A percentile compares a stretch with the other conserved stretches of the same genome.
Evolutionary conservation across 1,140 invertebrate species (phyloP).

Genomic region (Mesaphorura yosii): DNA sequence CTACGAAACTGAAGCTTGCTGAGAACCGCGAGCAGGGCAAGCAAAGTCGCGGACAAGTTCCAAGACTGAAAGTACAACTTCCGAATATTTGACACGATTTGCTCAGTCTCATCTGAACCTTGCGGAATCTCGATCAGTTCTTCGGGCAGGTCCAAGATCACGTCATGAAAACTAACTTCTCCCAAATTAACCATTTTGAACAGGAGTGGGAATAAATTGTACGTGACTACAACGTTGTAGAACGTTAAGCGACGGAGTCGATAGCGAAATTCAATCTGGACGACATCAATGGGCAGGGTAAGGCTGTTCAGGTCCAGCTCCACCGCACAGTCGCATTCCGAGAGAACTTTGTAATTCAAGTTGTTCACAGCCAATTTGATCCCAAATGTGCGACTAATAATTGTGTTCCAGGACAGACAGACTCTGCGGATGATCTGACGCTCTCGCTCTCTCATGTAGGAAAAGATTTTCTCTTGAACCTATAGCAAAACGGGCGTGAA

Average conservation of each 20-base stretch:
- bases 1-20: background rate
- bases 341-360: background rate
- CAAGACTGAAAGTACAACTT: background rate
- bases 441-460: background rate
- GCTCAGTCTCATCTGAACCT: too few species aligned
- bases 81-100: background rate
- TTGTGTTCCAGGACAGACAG: background rate
- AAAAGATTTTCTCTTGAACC: background rate
- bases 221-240: background rate
- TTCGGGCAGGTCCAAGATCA: background rate
- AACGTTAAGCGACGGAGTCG: background rate
- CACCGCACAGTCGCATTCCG: background rate
- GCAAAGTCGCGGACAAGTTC: background rate
- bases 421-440: background rate
- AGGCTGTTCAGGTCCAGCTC: background rate
- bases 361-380: background rate
- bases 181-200: background rate
- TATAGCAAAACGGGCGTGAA: too few species aligned
- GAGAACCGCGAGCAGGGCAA: background rate
- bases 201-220: background rate
- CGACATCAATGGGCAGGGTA: background rate
- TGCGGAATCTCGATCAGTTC: background rate
- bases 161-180: background rate
- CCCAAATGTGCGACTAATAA: background rate
- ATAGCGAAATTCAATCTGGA: background rate